A percentile compares a stretch with the other conserved stretches of the same genome.
Evolutionary conservation across 2,797 vertebrate species (phyloP).

Genomic region (Percopsis omiscomaycus): DNA sequence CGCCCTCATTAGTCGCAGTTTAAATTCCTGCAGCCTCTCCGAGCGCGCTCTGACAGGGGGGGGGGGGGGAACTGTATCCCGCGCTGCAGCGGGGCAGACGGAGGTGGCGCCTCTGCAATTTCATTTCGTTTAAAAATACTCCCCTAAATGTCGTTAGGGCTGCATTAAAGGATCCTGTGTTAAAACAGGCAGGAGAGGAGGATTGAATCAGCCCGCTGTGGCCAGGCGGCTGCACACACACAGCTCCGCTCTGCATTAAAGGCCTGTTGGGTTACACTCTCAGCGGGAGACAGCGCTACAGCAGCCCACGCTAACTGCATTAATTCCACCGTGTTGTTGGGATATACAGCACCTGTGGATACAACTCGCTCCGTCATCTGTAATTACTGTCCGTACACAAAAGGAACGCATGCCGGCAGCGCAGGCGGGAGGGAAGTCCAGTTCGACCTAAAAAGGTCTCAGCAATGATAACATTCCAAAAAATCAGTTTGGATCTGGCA

Average conservation of each 20-base stretch:
- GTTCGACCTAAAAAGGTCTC: not conserved
- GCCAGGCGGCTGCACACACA: constrained; percentile 79
- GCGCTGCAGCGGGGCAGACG: constrained; percentile 78
- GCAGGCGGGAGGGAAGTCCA: not conserved
- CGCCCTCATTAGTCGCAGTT: constrained; percentile 74
- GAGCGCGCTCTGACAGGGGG: constrained; percentile 30
- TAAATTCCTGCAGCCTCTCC: constrained; percentile 74
- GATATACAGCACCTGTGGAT: constrained; percentile 74
- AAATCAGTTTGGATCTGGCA: not conserved
- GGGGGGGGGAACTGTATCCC: constrained; percentile 79
- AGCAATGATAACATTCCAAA: constrained; percentile 8
- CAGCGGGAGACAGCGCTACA: constrained; percentile 81
- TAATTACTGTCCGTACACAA: constrained; percentile 71
- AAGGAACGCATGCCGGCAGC: constrained; percentile 43
- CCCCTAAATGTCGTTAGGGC: constrained; percentile 93
- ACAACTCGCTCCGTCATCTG: constrained; percentile 61
- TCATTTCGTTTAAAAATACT: constrained; percentile 98
- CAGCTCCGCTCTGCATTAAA: constrained; percentile 85
- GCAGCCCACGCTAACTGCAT: constrained; percentile 71
- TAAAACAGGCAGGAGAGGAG: constrained; percentile 85
- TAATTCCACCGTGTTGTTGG: constrained; percentile 73
- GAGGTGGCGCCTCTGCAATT: constrained; percentile 93
- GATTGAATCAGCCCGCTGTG: constrained; percentile 82
- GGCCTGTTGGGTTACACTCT: constrained; percentile 85
- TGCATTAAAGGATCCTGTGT: constrained; percentile 94